Percentiles rank a stretch among this genome's conserved stretches.
Evolutionary conservation across 2,113 vertebrate genomes (phyloP).

Genomic region (Martes martes): DNA sequence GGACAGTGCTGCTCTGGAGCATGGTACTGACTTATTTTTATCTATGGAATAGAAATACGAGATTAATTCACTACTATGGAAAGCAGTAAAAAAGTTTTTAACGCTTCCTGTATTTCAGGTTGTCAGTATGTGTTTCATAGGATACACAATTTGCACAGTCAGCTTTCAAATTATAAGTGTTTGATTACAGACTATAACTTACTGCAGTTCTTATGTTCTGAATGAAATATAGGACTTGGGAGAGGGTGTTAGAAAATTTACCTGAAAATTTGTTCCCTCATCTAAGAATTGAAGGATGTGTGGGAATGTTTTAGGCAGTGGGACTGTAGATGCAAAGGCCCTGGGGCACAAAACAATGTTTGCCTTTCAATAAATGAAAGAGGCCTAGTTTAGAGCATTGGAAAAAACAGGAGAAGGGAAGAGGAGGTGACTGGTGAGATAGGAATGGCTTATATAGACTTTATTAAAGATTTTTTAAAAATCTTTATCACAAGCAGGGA

Average conservation of each 20-base stretch:
- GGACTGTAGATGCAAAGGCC: neutral
- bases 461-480: neutral
- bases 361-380: neutral
- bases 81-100: neutral
- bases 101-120: neutral
- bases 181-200: constrained; percentile 30
- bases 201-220: neutral
- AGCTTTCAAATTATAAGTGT: constrained; percentile 24
- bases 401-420: neutral
- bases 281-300: constrained; percentile 13
- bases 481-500: neutral
- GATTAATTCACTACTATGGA: constrained; percentile 8
- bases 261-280: neutral
- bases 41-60: neutral
- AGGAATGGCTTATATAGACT: neutral
- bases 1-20: neutral
- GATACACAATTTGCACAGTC: neutral
- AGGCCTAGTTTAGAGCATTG: neutral
- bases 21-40: neutral
- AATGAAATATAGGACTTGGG: constrained; percentile 18
- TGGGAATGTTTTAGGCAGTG: neutral
- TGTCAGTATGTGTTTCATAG: neutral
- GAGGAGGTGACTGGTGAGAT: neutral
- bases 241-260: constrained; percentile 25
- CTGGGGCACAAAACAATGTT: neutral